A percentile compares a stretch with the other conserved stretches of the same genome.
These are phyloP conservation scores for Syngnathus acus DNA, from an alignment of 2,797 vertebrate species.

Conservation along the genomic window DNA sequence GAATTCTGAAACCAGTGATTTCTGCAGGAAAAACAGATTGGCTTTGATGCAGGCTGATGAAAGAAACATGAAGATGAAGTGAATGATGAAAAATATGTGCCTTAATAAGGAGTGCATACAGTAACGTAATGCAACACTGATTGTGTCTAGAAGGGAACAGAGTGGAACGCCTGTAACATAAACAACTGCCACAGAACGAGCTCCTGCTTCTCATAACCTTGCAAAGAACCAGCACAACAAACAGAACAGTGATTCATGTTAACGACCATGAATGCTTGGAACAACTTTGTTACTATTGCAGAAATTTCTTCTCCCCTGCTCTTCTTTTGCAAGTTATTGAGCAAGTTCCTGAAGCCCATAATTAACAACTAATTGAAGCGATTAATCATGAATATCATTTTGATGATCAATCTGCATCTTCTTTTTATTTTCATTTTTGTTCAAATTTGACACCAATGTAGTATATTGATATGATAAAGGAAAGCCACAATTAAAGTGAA, in stretches of 20 bases:
- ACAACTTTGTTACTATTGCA: not conserved
- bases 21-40: too few relatives aligned
- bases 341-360: not conserved
- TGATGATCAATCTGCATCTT: not conserved
- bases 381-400: not conserved
- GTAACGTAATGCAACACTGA: constrained; percentile 27
- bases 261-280: not conserved
- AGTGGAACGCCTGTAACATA: constrained; percentile 60
- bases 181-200: constrained; percentile 61
- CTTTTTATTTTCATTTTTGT: not conserved
- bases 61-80: not conserved
- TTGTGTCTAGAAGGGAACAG: constrained; percentile 29
- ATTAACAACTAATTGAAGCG: not conserved
- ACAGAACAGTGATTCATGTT: constrained; percentile 13
- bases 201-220: constrained; percentile 53
- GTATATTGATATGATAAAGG: not conserved
- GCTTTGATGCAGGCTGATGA: not conserved
- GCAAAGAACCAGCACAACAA: constrained; percentile 18
- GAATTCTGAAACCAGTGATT: not conserved
- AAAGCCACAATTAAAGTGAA: not conserved
- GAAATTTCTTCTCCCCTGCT: not conserved
- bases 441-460: not conserved
- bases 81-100: constrained; percentile 31
- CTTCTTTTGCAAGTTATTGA: not conserved
- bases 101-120: constrained; percentile 71